These are phyloP conservation scores for Laodelphax striatellus DNA, from an alignment of 1,140 invertebrate species.

Conservation along the genomic window DNA sequence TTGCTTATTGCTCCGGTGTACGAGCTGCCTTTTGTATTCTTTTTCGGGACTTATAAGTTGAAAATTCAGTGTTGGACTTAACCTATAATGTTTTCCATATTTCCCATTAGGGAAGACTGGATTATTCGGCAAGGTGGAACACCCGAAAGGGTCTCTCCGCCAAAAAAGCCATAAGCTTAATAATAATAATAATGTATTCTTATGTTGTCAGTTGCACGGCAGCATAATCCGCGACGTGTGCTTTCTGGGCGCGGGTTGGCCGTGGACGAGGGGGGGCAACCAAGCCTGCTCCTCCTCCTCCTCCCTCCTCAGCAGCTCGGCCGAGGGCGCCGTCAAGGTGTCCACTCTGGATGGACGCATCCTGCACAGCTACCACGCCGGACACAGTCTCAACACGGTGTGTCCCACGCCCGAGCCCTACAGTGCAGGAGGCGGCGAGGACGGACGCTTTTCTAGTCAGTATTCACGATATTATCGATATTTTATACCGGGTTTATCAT, in stretches of 20 bases:
- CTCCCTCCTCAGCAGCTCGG: constrained; percentile 30
- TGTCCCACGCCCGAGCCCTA: constrained; percentile 37
- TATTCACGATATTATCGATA: too few relatives aligned
- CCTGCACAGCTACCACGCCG: constrained; percentile 34
- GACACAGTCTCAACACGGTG: constrained; percentile 35
- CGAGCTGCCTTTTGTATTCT: too few relatives aligned
- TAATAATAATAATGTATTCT: too few relatives aligned
- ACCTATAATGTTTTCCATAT: too few relatives aligned
- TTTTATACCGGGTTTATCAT: too few relatives aligned
- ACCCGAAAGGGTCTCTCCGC: too few relatives aligned
- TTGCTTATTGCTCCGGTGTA: too few relatives aligned
- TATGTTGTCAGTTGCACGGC: constrained; percentile 32
- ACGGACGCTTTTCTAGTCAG: constrained; percentile 38
- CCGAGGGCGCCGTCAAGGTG: constrained; percentile 37
- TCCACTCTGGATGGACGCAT: constrained; percentile 35
- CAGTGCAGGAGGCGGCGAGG: constrained; percentile 31
- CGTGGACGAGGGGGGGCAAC: constrained; percentile 33
- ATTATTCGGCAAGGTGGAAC: too few relatives aligned
- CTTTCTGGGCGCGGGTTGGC: constrained; percentile 37
- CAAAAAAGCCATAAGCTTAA: too few relatives aligned
- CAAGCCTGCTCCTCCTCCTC: constrained; percentile 33
- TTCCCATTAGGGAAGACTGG: too few relatives aligned
- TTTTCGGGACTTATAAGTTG: too few relatives aligned
- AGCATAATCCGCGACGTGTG: constrained; percentile 35
- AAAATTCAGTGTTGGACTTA: too few relatives aligned